phyloP scores from a whole-genome alignment of 2,888 invertebrate genomes.

The Dysmachus trigonus region DNA sequence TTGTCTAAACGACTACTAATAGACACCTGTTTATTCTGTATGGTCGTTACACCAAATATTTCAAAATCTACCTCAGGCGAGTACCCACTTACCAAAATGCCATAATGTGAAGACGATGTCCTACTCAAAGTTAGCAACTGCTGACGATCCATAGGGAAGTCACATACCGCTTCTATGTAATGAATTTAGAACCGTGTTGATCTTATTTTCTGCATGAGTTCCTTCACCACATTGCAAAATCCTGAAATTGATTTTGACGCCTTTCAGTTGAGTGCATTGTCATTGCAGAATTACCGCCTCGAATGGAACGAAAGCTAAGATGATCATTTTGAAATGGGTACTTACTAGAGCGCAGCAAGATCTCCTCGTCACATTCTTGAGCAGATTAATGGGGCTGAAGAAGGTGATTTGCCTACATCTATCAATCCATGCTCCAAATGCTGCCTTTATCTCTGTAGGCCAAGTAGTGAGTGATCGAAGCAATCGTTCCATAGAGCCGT shows the following conservation, averaged over 20 bases:
- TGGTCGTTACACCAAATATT: background rate
- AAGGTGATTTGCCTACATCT: slow-evolving; percentile 19
- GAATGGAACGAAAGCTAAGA: background rate
- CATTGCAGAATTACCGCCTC: background rate
- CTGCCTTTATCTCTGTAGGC: background rate
- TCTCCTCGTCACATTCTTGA: background rate
- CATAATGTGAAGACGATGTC: background rate
- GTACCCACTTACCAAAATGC: too few relatives aligned
- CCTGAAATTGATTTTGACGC: background rate
- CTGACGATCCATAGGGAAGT: background rate
- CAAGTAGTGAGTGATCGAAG: background rate
- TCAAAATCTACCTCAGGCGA: background rate
- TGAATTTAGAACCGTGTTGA: too few relatives aligned
- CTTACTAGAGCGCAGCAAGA: background rate
- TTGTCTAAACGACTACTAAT: background rate
- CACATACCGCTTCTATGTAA: too few relatives aligned
- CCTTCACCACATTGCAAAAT: background rate
- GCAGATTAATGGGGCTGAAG: background rate
- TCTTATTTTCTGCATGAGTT: background rate
- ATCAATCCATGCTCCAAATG: slow-evolving; percentile 20
- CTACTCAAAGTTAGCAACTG: background rate
- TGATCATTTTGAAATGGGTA: background rate
- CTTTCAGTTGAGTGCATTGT: background rate
- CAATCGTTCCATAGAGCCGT: background rate
- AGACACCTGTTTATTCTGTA: background rate